phyloP scores from a whole-genome alignment of 2,797 vertebrate species.

The Simalia tracyae region DNA sequence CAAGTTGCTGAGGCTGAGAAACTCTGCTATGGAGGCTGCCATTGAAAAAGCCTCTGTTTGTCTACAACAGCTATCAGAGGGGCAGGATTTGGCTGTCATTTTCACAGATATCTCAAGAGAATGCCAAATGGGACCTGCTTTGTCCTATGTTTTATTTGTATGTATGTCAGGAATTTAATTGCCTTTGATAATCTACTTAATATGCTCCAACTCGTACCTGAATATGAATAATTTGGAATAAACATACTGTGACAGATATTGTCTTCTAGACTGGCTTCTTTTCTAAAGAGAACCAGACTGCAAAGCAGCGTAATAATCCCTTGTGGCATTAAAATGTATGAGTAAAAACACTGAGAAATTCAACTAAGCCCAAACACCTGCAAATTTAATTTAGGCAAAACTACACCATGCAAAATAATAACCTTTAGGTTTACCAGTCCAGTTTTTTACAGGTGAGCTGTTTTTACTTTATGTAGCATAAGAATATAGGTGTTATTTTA shows the following conservation, averaged over 20 bases:
- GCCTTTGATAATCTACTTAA: constrained; percentile 6
- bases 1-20: too few relatives aligned
- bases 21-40: neutral
- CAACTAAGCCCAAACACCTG: neutral
- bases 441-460: neutral
- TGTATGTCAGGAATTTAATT: neutral
- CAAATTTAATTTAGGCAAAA: neutral
- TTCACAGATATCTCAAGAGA: neutral
- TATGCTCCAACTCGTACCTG: neutral
- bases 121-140: neutral
- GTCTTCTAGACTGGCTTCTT: neutral
- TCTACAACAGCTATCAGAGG: neutral
- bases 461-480: constrained; percentile 1
- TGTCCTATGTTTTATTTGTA: constrained; percentile 3
- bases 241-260: neutral
- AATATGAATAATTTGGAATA: neutral
- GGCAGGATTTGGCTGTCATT: neutral
- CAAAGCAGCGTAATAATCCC: neutral
- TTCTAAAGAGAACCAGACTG: constrained; percentile 8
- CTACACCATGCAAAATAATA: constrained; percentile 15
- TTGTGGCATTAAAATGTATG: neutral
- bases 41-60: neutral
- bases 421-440: neutral
- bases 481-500: neutral
- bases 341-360: constrained; percentile 26